Evolutionary conservation across 2,113 vertebrate species (phyloP), one percentile per base, ranked within the genome.

Genomic region (Chiloscyllium plagiosum): DNA sequence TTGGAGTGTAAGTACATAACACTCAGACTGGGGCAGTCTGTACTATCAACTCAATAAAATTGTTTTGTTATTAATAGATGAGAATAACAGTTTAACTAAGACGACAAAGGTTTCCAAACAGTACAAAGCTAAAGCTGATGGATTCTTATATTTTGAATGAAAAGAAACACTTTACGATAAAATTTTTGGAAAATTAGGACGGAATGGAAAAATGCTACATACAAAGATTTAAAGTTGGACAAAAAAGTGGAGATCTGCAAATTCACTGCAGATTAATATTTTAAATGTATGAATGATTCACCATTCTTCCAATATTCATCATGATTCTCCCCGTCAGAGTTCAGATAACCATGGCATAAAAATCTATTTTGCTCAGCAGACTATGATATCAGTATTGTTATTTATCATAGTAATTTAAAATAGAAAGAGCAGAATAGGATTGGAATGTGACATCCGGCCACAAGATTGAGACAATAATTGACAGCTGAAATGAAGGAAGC

Each of bases 401-500:
- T 68, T 66, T 93, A 93, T 68, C 89, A 93, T 66, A 5, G 56
- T 42, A 37, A 10, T 93, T 93, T 65, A 93, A 93, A 93, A 93
- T 93, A 93, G 89, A 66, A 93, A 42, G 20, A 66, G 61, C 15
- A 92, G 89, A 65, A n/a, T 20, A n/a, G 61, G 61, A 37, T 93
- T 93, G 89, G 89, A 93, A 93, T 93, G 89, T 66, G 61, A 93
- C 56, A 20, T 93, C 89, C 61, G 8, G 17, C 19, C 89, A 68
- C 89, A 93, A 37, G 33, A 22, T 93, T 93, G 22, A 68, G 89
- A 68, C 89, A 93, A 93, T 66, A 19, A 93, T 68, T 61, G n/a
- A 93, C 89, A 93, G 89, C 89, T 93, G 89, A 93, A 61, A 66
- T 66, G 89, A 66, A 37, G 61, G 61, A 68, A 93, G 89, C 89